These are phyloP conservation scores for Euplagia quadripunctaria DNA, from an alignment of 2,888 invertebrate species.

Conservation along the genomic window DNA sequence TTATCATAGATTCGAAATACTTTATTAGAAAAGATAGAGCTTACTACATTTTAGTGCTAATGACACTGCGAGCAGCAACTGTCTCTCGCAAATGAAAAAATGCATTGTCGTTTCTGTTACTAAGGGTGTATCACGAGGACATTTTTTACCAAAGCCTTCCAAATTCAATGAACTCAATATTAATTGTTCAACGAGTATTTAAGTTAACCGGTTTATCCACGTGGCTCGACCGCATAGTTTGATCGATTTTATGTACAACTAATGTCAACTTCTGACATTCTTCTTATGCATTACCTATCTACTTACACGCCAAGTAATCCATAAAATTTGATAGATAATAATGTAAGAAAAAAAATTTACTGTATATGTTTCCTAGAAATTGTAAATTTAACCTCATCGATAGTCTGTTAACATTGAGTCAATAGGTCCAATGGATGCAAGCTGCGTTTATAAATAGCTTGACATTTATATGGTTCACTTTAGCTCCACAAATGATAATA, in stretches of 20 bases:
- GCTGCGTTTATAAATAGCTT: constrained; percentile 50
- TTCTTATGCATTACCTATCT: background rate
- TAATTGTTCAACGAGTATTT: background rate
- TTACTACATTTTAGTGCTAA: background rate
- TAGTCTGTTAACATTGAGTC: constrained; percentile 26
- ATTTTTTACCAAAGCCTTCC: background rate
- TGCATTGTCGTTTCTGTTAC: background rate
- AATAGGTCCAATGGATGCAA: constrained; percentile 45
- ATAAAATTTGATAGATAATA: background rate
- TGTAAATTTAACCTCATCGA: constrained; percentile 37
- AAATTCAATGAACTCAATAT: background rate
- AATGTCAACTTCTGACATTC: background rate
- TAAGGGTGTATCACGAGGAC: background rate
- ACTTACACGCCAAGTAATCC: background rate
- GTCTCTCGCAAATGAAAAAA: background rate
- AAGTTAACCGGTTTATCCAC: background rate
- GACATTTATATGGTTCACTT: constrained; percentile 41
- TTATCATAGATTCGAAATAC: background rate
- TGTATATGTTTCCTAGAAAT: constrained; percentile 13
- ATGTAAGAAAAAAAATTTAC: background rate
- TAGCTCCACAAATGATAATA: constrained; percentile 19
- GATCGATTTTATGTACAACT: background rate
- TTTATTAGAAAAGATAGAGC: background rate
- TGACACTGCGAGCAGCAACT: background rate
- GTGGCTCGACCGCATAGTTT: background rate